Conservation (phyloP, 2,113 vertebrate genomes). For the Macaca mulatta region DNA sequence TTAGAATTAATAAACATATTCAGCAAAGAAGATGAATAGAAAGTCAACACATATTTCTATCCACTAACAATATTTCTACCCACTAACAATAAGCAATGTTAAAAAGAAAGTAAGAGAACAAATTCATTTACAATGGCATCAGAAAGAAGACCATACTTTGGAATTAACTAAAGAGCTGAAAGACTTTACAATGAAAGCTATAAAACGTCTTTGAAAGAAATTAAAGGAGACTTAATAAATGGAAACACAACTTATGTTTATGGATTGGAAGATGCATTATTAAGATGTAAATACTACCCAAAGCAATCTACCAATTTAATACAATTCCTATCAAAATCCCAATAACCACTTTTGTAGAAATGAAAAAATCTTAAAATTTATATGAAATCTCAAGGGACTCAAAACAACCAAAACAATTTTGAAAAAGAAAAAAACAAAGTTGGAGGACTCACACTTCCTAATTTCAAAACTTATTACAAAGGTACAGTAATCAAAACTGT, state of each 20-base stretch:
- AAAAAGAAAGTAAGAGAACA: neutral
- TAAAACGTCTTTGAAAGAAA: neutral
- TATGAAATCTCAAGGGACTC: neutral
- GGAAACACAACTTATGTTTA: neutral
- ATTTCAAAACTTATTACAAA: neutral
- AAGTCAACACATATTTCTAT: neutral
- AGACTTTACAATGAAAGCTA: neutral
- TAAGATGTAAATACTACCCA: neutral
- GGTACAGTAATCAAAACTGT: neutral
- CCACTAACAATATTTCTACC: neutral
- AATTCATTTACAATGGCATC: neutral
- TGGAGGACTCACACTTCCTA: neutral
- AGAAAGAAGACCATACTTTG: neutral
- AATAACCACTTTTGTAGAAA: no score
- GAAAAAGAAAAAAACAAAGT: neutral
- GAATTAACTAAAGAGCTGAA: neutral
- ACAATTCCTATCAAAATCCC: no score
- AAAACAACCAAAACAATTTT: neutral
- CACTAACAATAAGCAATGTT: neutral
- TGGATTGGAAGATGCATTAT: neutral
- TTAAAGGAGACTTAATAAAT: neutral
- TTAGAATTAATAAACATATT: neutral
- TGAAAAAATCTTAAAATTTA: no score
- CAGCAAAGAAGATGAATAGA: no score
- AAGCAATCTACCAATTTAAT: neutral